Percentiles rank a stretch among this genome's conserved stretches.
Conservation (phyloP, 2,888 invertebrate species). For the Ethmia dodecea region DNA sequence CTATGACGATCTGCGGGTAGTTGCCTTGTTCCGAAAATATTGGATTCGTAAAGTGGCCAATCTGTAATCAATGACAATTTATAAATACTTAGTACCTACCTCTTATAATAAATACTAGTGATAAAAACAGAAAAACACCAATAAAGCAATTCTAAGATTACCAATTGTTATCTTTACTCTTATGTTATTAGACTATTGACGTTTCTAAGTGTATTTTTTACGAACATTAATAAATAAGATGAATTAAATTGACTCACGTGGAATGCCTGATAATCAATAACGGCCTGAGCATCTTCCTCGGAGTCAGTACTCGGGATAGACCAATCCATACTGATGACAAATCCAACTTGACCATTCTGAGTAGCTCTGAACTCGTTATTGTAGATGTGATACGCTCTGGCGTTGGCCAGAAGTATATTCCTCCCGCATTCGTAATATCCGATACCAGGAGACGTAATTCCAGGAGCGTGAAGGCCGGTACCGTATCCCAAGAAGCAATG, state of each 20-base stretch:
- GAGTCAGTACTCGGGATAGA: slow-evolving; percentile 18
- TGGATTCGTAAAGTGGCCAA: slow-evolving; percentile 78
- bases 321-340: slow-evolving; percentile 44
- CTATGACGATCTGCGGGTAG: slow-evolving; percentile 78
- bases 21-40: slow-evolving; percentile 77
- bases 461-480: slow-evolving; percentile 28
- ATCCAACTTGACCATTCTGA: slow-evolving; percentile 56
- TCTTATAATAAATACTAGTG: no score
- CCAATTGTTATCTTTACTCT: no score
- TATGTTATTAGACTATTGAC: no score
- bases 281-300: slow-evolving; percentile 15
- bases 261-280: slow-evolving; percentile 17
- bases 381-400: slow-evolving; percentile 48
- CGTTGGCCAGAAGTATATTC: slow-evolving; percentile 71
- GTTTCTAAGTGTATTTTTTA: no score
- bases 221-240: no score
- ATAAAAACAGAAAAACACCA: not conserved
- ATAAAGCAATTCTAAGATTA: no score
- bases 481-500: slow-evolving; percentile 55
- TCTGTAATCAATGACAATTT: slow-evolving; percentile 35
- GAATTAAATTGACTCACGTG: slow-evolving; percentile 34
- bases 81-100: no score
- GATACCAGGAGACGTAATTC: slow-evolving; percentile 41
- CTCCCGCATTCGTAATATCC: slow-evolving; percentile 64
- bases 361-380: slow-evolving; percentile 33